Evolutionary conservation across 2,888 invertebrate genomes (phyloP), one percentile per base, ranked within the genome.

Genomic region (Psylliodes chrysocephalus): DNA sequence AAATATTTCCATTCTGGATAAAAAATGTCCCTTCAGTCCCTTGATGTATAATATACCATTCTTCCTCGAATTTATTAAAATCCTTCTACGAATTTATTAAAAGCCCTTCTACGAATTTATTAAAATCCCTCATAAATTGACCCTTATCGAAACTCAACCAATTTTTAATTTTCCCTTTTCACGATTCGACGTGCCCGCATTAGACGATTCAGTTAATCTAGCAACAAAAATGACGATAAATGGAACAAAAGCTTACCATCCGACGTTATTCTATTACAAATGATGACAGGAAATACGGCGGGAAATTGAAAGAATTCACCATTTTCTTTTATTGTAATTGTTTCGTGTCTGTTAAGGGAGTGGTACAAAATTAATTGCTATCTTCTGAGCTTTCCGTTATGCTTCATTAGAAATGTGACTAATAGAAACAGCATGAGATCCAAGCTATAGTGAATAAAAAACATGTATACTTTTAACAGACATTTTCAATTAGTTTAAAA

Each of bases 211-310:
- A 51, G 61, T 64, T 66, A 66, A 66, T 63, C 59, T 51, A 33
- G 62, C 56, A 55, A 54, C 47, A 57, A 65, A 67, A 60, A 68
- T 68, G 47, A 68, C 61, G 64, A 64, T 55, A 64, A 66, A 64
- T 54, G 59, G 46, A 60, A 64, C 35, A 55, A 40, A 49, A 46
- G 42, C 57, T 47, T 38, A 18, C 57, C 44, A 55, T 61, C 30
- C 55, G 62, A 59, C 56, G 46, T 61, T 60, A 65, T 71, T 66
- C 69, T 64, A 64, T 70, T 69, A 70, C 60, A 54, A 61, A 64
- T 69, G 71, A 70, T 70, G 69, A 66, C 66, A 69, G 69, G 68
- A 71, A 72, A 71, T 57, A 66, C 59, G 66, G 64, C 53, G 67
- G 66, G 62, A 66, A 61, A 68, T 63, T 60, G 55, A 60, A 61